phyloP scores from a whole-genome alignment of 2,888 invertebrate genomes.

The Alviniconcha strummeri region DNA sequence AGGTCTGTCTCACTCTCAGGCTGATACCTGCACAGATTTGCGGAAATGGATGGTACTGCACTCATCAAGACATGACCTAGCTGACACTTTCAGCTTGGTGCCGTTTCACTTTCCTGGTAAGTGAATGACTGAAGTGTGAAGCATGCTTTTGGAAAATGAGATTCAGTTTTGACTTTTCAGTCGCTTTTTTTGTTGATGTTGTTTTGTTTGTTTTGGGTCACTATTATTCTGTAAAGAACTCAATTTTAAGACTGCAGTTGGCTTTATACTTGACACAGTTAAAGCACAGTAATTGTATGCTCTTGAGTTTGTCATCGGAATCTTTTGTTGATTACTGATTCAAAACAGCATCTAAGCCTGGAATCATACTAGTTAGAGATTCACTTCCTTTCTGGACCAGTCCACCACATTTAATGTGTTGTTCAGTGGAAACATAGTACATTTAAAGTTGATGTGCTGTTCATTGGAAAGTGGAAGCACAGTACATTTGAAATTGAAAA shows the following conservation, averaged over 20 bases:
- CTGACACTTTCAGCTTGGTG: conserved; percentile 1
- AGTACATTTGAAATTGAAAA: too few species aligned
- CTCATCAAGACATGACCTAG: conserved; percentile 4
- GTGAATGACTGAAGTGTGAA: neutral
- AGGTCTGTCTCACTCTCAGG: neutral
- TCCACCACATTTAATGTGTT: too few species aligned
- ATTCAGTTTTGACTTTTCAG: neutral
- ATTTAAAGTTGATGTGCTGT: too few species aligned
- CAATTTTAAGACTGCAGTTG: neutral
- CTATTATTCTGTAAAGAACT: neutral
- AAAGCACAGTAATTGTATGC: neutral
- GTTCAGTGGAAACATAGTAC: too few species aligned
- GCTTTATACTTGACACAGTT: neutral
- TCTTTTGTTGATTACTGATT: too few species aligned
- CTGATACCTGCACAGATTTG: neutral
- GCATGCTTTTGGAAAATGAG: neutral
- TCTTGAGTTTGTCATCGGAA: neutral
- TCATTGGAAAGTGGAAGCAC: too few species aligned
- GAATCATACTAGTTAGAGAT: too few species aligned
- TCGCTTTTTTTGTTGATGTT: neutral
- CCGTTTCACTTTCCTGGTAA: conserved; percentile 17
- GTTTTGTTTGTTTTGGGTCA: neutral
- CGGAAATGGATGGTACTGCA: conserved; percentile 19
- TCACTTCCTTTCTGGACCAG: too few species aligned
- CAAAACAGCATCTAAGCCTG: too few species aligned